Base-by-base conservation (phyloP, 2,888 invertebrate genomes). In the Rosalia funebris region DNA sequence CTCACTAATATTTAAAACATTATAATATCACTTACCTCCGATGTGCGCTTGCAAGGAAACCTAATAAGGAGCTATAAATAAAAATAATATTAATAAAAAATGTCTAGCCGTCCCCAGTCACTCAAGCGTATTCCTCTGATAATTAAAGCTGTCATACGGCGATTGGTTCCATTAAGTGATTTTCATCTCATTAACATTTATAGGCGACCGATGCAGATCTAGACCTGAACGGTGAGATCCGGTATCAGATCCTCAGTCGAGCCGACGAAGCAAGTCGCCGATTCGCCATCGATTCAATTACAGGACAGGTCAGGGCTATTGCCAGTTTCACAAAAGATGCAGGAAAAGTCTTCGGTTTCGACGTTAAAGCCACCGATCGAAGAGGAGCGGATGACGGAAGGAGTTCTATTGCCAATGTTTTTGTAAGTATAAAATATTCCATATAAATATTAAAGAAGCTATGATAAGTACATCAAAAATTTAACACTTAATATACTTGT, bases 351-450 rank as follows among this genome's bases (percentile, higher is more conserved):
- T 93, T 90, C 74, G 92, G 93, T 0, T 93, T 94, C 74, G 93
- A 94, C 80, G 92, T 94, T 7, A 93, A 93, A 81, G 95, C 93
- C 7, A 93, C 92, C 0, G 94, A 95, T 77, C 86, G 89, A 57
- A 83, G 85, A 16, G 94, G 94, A 0, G 90, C 90, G 39, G 91
- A 92, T 73, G 91, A 91, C 74, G 94, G 94, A 1, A 88, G 88
- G 61, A 93, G 93, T 5, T 89, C 92, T 45, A 93, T 93, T 66
- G 91, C 91, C 48, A 93, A 93, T 78, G 92, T 94, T 59, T 92
- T 93, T 79, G 93, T 92, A 79, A 88, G 90, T 87, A 20, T 39
- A 9, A 20, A 10, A 15, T 12, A 2, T n/a, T n/a, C n/a, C n/a
- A n/a, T n/a, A n/a, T n/a, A n/a, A n/a, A n/a, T n/a, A n/a, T n/a